A percentile compares a stretch with the other conserved stretches of the same genome.
Conservation (phyloP, 2,797 vertebrate species). For the Phataginus tricuspis region DNA sequence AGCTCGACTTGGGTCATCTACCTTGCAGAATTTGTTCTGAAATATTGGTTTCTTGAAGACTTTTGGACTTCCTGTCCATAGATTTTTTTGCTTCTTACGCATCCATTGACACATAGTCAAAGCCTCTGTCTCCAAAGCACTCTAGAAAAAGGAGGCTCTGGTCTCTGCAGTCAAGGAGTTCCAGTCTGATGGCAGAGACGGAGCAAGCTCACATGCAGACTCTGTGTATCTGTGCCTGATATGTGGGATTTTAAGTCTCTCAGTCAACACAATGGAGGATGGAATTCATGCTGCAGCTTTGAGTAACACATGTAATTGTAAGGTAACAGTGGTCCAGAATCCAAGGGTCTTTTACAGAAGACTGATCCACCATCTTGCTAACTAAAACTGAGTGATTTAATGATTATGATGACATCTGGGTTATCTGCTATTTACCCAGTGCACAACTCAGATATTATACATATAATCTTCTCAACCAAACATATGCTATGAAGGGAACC, state of each 20-base stretch:
- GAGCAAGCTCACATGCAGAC: not conserved
- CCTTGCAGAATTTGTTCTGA: conserved; percentile 38
- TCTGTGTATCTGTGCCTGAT: not conserved
- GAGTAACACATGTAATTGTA: not conserved
- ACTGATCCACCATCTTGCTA: not conserved
- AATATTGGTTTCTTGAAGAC: conserved; percentile 1
- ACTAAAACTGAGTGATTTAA: not conserved
- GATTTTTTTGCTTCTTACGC: not conserved
- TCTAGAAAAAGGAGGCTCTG: not conserved
- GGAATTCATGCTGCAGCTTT: not conserved
- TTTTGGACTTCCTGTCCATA: not conserved
- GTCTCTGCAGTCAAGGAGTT: not conserved
- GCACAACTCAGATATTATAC: not conserved
- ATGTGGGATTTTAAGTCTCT: not conserved
- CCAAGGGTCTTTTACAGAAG: not conserved
- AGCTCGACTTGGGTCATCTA: conserved; percentile 17
- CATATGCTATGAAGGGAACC: not conserved
- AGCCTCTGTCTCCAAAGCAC: not conserved
- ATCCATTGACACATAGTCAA: not conserved
- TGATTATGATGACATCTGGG: not conserved
- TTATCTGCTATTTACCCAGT: not conserved
- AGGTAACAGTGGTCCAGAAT: not conserved
- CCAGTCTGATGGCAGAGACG: not conserved
- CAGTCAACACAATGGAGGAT: not conserved
- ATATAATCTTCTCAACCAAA: not conserved